phyloP scores from a whole-genome alignment of 2,113 vertebrate species.

The Phrynocephalus versicolor region DNA sequence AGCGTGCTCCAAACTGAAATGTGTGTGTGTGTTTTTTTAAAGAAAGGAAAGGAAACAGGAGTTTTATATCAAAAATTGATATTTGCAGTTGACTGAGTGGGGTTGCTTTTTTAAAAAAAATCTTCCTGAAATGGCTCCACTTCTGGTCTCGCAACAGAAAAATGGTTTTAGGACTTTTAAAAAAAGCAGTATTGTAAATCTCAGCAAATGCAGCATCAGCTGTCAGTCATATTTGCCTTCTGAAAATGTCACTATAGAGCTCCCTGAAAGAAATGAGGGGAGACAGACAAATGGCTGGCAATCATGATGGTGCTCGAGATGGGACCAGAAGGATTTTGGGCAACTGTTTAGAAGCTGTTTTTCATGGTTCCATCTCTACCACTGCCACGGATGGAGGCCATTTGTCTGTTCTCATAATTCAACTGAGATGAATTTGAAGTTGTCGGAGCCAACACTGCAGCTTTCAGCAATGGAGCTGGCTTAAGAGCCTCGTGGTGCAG shows the following conservation, averaged over 20 bases:
- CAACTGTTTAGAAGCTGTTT: neutral
- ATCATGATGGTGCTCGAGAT: neutral
- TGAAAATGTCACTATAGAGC: conserved; percentile 31
- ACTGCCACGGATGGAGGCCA: too few species aligned
- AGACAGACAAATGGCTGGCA: neutral
- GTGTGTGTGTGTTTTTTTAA: conserved; percentile 55
- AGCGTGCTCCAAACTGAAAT: conserved; percentile 56
- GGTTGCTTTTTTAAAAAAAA: conserved; percentile 11
- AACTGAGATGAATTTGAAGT: neutral
- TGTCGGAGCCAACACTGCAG: neutral
- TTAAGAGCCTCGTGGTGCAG: too few species aligned
- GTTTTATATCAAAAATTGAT: conserved; percentile 48
- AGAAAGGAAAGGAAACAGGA: conserved; percentile 44
- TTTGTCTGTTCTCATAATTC: too few species aligned
- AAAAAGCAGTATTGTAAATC: conserved; percentile 40
- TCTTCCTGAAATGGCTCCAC: conserved; percentile 25
- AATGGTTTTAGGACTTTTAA: neutral
- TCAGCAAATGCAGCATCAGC: conserved; percentile 31
- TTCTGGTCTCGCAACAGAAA: conserved; percentile 29
- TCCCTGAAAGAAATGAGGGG: neutral
- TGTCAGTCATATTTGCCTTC: conserved; percentile 22
- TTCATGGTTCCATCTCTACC: too few species aligned
- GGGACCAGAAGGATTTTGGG: neutral
- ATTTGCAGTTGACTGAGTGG: conserved; percentile 27
- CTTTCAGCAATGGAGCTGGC: neutral